Conservation (phyloP, 2,888 invertebrate species). For the Drosophila algonquin region DNA sequence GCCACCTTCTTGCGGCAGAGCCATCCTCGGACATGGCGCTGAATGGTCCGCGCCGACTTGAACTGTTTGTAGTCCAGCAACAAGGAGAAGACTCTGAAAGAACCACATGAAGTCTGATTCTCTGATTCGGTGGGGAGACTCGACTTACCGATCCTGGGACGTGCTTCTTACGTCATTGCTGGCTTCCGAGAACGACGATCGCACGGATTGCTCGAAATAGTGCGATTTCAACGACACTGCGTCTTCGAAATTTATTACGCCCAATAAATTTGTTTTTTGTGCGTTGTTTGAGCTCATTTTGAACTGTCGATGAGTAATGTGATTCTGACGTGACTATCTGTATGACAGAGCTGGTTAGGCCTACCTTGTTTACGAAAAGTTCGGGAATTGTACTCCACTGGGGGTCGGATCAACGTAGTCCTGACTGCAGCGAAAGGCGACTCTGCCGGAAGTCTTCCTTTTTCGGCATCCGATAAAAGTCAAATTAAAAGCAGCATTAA, state of each 20-base stretch:
- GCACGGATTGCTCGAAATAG: background rate
- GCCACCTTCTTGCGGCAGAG: background rate
- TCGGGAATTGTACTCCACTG: too few relatives aligned
- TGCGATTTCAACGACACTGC: background rate
- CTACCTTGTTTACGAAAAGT: too few relatives aligned
- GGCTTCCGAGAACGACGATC: background rate
- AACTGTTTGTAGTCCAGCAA: constrained; percentile 36
- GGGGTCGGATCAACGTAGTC: too few relatives aligned
- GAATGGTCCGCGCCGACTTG: constrained; percentile 30
- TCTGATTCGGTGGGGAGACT: background rate
- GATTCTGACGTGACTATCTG: too few relatives aligned
- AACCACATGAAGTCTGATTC: background rate
- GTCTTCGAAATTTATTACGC: background rate
- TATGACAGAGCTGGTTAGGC: too few relatives aligned
- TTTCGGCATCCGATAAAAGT: too few relatives aligned
- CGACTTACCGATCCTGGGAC: background rate
- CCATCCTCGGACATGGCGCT: constrained; percentile 15
- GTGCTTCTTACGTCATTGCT: background rate
- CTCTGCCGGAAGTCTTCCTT: too few relatives aligned
- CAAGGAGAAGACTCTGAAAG: background rate
- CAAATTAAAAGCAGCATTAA: too few relatives aligned
- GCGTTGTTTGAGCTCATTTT: background rate
- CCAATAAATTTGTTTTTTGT: background rate
- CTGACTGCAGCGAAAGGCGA: too few relatives aligned
- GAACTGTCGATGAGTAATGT: background rate